Conservation (phyloP, 2,113 vertebrate genomes). For the Dipodomys stephensi region DNA sequence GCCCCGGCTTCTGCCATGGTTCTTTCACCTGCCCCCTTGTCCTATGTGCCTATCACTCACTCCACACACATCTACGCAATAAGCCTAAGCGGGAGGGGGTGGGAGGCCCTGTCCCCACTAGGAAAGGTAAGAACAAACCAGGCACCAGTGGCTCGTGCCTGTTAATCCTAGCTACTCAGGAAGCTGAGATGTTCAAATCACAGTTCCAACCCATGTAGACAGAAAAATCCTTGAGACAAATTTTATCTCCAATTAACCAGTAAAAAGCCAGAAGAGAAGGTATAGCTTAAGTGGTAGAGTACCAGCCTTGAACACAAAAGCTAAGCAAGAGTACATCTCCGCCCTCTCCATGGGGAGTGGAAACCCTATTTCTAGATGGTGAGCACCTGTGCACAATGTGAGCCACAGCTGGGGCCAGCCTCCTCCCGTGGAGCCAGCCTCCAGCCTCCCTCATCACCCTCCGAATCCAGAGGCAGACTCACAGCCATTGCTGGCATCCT, state of each 20-base stretch:
- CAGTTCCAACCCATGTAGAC: too few relatives aligned
- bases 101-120: background rate
- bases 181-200: too few relatives aligned
- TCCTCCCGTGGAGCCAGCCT: background rate
- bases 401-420: background rate
- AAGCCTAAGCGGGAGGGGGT: background rate
- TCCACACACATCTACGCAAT: background rate
- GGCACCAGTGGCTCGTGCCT: too few relatives aligned
- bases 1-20: background rate
- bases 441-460: background rate
- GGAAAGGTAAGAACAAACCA: background rate
- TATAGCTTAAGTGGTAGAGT: too few relatives aligned
- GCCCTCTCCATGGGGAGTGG: background rate
- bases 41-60: background rate
- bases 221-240: too few relatives aligned
- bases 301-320: background rate
- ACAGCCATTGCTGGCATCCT: constrained; percentile 94
- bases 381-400: background rate
- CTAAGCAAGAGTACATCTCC: background rate
- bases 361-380: background rate
- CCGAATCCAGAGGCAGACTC: constrained; percentile 80
- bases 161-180: too few relatives aligned
- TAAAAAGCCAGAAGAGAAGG: too few relatives aligned
- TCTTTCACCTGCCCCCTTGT: too few relatives aligned
- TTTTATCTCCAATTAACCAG: too few relatives aligned